phyloP scores from a whole-genome alignment of 2,888 invertebrate species.

The Volucella inflata region DNA sequence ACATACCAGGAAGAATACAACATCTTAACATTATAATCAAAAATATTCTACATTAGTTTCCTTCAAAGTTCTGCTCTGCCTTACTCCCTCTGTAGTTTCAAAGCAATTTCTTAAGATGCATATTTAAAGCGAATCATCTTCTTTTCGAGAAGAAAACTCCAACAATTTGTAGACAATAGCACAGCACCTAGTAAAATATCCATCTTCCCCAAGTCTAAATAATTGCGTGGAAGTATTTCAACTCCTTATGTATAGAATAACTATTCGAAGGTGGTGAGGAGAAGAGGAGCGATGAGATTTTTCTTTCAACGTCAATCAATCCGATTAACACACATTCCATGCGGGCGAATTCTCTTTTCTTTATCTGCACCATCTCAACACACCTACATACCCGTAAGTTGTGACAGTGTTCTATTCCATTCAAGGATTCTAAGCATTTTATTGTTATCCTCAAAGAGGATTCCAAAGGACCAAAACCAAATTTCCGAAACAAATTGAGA shows the following conservation, averaged over 20 bases:
- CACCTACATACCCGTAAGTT: slow-evolving; percentile 25
- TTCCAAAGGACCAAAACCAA: slow-evolving; percentile 43
- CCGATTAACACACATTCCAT: slow-evolving; percentile 40
- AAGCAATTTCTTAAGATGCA: too few species aligned
- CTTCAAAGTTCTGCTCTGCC: too few species aligned
- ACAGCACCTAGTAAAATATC: not conserved
- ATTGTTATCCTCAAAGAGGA: slow-evolving; percentile 52
- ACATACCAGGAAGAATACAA: too few species aligned
- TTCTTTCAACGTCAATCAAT: slow-evolving; percentile 49
- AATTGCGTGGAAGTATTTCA: not conserved
- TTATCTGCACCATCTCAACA: slow-evolving; percentile 2
- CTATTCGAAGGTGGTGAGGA: not conserved
- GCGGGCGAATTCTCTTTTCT: slow-evolving; percentile 20
- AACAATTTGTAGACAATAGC: not conserved
- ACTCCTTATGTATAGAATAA: not conserved
- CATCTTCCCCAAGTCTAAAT: slow-evolving; percentile 4
- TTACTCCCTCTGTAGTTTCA: too few species aligned
- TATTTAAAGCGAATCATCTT: not conserved
- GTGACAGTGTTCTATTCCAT: slow-evolving; percentile 28
- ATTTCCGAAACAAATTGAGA: slow-evolving; percentile 70
- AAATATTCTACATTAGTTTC: too few species aligned
- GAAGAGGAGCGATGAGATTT: slow-evolving; percentile 27
- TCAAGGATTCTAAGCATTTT: slow-evolving; percentile 34
- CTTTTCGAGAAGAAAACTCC: not conserved
- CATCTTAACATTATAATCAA: too few species aligned